A percentile compares a stretch with the other conserved stretches of the same genome.
Evolutionary conservation across 2,888 invertebrate genomes (phyloP).

Genomic region (Actias luna): DNA sequence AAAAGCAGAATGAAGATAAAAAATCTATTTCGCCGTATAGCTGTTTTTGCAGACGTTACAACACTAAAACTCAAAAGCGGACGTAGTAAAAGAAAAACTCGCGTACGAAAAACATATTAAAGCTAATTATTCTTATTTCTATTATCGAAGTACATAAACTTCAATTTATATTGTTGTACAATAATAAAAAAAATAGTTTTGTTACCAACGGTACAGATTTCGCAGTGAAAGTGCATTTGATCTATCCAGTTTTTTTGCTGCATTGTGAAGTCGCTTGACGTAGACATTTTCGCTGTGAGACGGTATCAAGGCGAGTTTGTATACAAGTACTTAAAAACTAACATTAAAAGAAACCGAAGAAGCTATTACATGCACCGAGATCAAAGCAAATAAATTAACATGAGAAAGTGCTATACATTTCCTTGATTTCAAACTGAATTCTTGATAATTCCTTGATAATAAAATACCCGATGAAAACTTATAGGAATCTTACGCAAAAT

Average conservation of each 20-base stretch:
- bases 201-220: conserved; percentile 2
- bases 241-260: conserved; percentile 6
- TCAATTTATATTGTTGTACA: neutral
- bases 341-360: no score
- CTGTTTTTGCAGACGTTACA: neutral
- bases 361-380: no score
- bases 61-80: neutral
- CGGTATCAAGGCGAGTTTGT: neutral
- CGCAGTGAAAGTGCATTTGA: conserved; percentile 11
- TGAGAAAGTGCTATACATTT: no score
- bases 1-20: neutral
- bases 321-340: neutral
- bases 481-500: no score
- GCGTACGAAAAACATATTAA: neutral
- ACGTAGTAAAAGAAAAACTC: neutral
- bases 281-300: neutral
- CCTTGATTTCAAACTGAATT: no score
- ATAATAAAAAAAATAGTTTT: neutral
- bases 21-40: neutral
- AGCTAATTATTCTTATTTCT: neutral
- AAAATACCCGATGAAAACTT: no score
- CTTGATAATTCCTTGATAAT: no score
- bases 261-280: conserved; percentile 3
- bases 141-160: neutral
- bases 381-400: no score